Evolutionary conservation across 2,888 invertebrate species (phyloP), one percentile per base, ranked within the genome.

Genomic region (Dicyrtoma fusca): DNA sequence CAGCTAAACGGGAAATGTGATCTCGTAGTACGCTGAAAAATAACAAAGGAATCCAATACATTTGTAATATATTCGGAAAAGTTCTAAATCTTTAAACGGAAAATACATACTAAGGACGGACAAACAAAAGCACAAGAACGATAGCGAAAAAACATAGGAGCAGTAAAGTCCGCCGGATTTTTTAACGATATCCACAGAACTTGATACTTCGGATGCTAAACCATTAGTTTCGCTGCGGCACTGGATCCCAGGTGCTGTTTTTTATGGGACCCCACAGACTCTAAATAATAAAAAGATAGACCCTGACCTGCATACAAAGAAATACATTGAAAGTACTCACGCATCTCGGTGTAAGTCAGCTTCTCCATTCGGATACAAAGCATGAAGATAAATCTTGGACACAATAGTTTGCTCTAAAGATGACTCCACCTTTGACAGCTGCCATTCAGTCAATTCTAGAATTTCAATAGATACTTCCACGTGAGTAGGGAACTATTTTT

Each of bases 321-420:
- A 69, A 14, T 21, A 49, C 70, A 65, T 34, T 34, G 3, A 21
- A 44, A 14, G 49, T 44, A 87, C 89, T 87, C 82, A 92, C 92
- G 91, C 91, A 84, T 98, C 98, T 74, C 97, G 85, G 25, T 92
- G 90, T 76, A 94, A 88, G 85, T 99, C 98, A 0, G 94, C 96
- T 83, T 98, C 98, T 3, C 95, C 95, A 83, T 98, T 97, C 6
- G 98, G 98, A 85, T 95, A 97, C 84, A 99, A 88, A 62, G 97
- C 96, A 82, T 93, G 91, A 51, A 91, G 88, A 85, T 98, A 98
- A 69, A 98, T 91, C 34, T 92, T 88, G 65, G 92, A 92, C 87
- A 97, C 92, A 8, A 97, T 89, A n/a, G 91, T 90, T 61, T 96
- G 87, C 83, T 98, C 97, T 76, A 98, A 90, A 4, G 94, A 92